phyloP scores from a whole-genome alignment of 2,113 vertebrate species.

The Trichechus manatus region DNA sequence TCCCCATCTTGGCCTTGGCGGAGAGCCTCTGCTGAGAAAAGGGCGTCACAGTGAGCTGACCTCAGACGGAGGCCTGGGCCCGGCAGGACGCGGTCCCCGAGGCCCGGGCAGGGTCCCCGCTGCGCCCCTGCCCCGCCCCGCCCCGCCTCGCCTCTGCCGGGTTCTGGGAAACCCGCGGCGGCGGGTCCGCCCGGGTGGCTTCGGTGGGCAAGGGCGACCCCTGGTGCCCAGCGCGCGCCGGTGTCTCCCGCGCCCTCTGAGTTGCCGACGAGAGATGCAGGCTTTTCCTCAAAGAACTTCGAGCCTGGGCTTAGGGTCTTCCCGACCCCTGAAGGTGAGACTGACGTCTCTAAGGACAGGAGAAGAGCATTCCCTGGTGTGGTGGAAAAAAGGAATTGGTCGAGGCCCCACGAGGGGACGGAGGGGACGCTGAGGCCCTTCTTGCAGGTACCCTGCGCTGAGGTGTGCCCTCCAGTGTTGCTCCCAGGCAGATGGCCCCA shows the following conservation, averaged over 20 bases:
- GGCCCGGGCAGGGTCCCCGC: not conserved
- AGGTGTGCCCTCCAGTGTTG: not conserved
- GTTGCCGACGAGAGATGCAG: not conserved
- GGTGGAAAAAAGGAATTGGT: not conserved
- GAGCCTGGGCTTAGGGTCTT: no score
- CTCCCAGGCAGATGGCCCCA: not conserved
- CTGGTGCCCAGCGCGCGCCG: conserved; percentile 65
- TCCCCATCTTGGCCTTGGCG: not conserved
- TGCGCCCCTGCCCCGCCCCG: not conserved
- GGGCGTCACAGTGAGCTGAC: not conserved
- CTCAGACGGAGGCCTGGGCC: no score
- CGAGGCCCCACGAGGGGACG: not conserved
- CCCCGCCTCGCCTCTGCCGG: not conserved
- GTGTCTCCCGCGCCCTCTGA: not conserved
- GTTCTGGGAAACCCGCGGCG: not conserved
- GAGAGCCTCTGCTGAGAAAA: not conserved
- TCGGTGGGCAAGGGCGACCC: conserved; percentile 75
- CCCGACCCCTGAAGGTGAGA: not conserved
- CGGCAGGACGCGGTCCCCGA: not conserved
- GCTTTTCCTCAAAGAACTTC: not conserved
- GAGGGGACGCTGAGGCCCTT: not conserved
- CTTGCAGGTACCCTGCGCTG: not conserved
- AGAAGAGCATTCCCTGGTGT: not conserved
- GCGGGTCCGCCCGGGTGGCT: not conserved
- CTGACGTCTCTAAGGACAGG: not conserved